phyloP scores from a whole-genome alignment of 37 sponge, comb jelly and placozoan species.

The Chondrilla cf. caribensis region DNA sequence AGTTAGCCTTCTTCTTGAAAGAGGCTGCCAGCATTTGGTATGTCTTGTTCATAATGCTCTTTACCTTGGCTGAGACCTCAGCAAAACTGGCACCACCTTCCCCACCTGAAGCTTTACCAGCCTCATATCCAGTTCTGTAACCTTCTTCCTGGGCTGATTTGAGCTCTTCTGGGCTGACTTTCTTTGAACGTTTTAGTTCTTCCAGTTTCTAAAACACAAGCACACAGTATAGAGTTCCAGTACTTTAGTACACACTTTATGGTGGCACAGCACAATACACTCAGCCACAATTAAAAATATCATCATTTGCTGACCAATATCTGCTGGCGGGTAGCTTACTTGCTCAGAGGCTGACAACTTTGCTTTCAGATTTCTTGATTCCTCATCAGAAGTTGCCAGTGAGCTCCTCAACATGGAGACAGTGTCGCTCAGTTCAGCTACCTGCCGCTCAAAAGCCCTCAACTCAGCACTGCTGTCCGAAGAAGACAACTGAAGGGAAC shows the following conservation, averaged over 20 bases:
- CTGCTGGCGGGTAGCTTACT: not conserved
- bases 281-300: not conserved
- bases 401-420: not conserved
- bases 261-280: too few species aligned
- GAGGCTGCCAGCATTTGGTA: constrained; percentile 56
- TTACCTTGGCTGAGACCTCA: constrained; percentile 61
- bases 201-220: not conserved
- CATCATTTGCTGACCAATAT: too few species aligned
- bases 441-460: not conserved
- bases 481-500: constrained; percentile 1
- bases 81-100: constrained; percentile 3
- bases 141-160: constrained; percentile 21
- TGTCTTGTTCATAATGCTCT: constrained; percentile 83
- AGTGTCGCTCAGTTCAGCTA: not conserved
- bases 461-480: not conserved
- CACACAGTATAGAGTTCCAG: too few species aligned
- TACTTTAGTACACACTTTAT: too few species aligned
- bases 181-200: not conserved
- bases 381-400: not conserved
- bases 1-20: constrained; percentile 51
- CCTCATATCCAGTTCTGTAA: constrained; percentile 9
- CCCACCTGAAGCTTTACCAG: constrained; percentile 1
- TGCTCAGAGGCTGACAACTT: not conserved
- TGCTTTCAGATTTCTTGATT: not conserved
- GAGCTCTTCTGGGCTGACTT: constrained; percentile 9